A percentile compares a stretch with the other conserved stretches of the same genome.
These are phyloP conservation scores for Rotaria socialis DNA, from an alignment of 2,888 invertebrate genomes.

Conservation along the genomic window DNA sequence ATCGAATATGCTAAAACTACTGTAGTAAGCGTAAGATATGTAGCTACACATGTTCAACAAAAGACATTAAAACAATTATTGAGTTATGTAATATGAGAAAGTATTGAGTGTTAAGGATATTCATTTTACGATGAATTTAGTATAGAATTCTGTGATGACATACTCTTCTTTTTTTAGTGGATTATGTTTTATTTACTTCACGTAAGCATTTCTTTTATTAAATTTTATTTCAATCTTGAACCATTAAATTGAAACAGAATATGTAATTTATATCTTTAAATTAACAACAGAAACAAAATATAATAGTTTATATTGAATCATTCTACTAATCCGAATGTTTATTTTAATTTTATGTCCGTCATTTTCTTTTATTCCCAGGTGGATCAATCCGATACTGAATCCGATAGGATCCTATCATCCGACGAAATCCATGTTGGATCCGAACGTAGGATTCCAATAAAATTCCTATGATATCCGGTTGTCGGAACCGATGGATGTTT, in stretches of 20 bases:
- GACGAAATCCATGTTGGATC: too few species aligned
- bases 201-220: neutral
- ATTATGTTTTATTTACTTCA: neutral
- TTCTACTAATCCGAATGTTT: neutral
- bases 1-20: neutral
- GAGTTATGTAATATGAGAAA: neutral
- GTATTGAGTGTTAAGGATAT: neutral
- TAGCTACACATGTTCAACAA: neutral
- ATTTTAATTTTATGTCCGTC: too few species aligned
- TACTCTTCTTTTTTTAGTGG: neutral
- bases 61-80: neutral
- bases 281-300: neutral
- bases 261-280: neutral
- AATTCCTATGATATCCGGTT: too few species aligned
- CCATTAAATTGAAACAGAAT: neutral
- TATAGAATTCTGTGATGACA: neutral
- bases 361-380: neutral
- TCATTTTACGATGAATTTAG: neutral
- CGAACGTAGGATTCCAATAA: too few species aligned
- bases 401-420: too few species aligned
- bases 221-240: neutral
- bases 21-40: neutral
- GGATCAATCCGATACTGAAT: too few species aligned
- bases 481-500: too few species aligned
- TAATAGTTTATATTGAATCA: neutral